Evolutionary conservation across 2,113 vertebrate genomes (phyloP), one percentile per base, ranked within the genome.

Genomic region (Cyphomyrus discorhynchus): DNA sequence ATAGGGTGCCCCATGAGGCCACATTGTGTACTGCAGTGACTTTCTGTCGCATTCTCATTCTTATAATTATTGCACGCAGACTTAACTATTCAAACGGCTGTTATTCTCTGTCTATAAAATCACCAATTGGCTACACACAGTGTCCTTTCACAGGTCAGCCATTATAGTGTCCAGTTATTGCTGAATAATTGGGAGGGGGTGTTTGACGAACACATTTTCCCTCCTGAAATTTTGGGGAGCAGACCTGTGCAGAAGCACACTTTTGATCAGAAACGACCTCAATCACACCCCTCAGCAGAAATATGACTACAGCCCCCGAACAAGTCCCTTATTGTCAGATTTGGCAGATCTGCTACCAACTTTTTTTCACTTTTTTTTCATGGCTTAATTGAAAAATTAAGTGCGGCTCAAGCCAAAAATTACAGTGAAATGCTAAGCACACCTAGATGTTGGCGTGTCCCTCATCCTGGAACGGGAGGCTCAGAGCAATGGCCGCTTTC

Each of bases 371-470:
- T 88, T 91, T 89, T 94, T 77, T 91, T 92, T 89, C 89, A 90
- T 92, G 93, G 91, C 92, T 93, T 96, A 96, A 95, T 94, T 96
- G 95, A 95, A 96, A 96, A 95, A 94, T 93, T 93, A 91, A 94
- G 91, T 88, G 86, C 89, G 82, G 87, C 89, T 92, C 90, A 90
- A 93, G 95, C 95, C 95, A 97, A 96, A 93, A 91, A 92, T 94
- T 92, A 95, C 94, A 95, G 89, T 90, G 94, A 95, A 95, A 95
- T 94, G 93, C 92, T 95, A 90, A 93, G 96, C 92, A 93, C 90
- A 90, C 89, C 90, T 93, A 93, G 91, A 85, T 91, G 92, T 27
- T 96, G 94, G 94, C 94, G 91, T 93, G 92, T 94, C 91, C 88
- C 88, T 89, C 91, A 92, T 89, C 90, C 91, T 82, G 39, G 93